Evolutionary conservation across 92 coral and sea anemone genomes (phyloP).

Genomic region (Actinostola sp.): DNA sequence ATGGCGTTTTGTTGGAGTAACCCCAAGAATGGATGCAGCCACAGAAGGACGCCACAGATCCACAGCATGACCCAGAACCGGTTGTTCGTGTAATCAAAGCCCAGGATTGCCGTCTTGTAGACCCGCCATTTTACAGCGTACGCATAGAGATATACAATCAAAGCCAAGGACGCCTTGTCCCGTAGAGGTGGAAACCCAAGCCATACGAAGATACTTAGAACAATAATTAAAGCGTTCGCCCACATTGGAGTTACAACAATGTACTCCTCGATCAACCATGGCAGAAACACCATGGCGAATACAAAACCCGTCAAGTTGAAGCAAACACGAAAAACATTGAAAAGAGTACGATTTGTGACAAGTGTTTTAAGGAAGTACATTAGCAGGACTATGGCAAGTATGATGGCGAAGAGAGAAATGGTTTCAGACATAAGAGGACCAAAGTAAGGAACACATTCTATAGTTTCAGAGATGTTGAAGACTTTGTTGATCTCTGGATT

Average conservation of each 20-base stretch:
- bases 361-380: slow-evolving; percentile 35
- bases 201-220: slow-evolving; percentile 64
- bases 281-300: slow-evolving; percentile 77
- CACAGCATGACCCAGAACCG: slow-evolving; percentile 50
- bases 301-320: slow-evolving; percentile 43
- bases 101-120: slow-evolving; percentile 70
- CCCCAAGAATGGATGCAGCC: slow-evolving; percentile 66
- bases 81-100: slow-evolving; percentile 35
- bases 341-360: slow-evolving; percentile 13
- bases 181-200: slow-evolving; percentile 81
- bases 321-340: slow-evolving; percentile 22
- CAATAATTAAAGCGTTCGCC: slow-evolving; percentile 25
- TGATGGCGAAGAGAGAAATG: slow-evolving; percentile 30
- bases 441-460: slow-evolving; percentile 54
- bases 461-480: neutral
- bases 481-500: slow-evolving; percentile 5
- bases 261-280: slow-evolving; percentile 87
- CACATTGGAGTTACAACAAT: slow-evolving; percentile 76
- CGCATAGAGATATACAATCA: slow-evolving; percentile 76
- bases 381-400: slow-evolving; percentile 27
- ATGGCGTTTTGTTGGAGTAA: slow-evolving; percentile 66
- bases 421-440: slow-evolving; percentile 54
- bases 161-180: slow-evolving; percentile 65
- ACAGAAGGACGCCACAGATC: slow-evolving; percentile 66
- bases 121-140: slow-evolving; percentile 87